Evolutionary conservation across 2,113 vertebrate genomes (phyloP), one percentile per base, ranked within the genome.

Genomic region (Chlorodrepanis virens): DNA sequence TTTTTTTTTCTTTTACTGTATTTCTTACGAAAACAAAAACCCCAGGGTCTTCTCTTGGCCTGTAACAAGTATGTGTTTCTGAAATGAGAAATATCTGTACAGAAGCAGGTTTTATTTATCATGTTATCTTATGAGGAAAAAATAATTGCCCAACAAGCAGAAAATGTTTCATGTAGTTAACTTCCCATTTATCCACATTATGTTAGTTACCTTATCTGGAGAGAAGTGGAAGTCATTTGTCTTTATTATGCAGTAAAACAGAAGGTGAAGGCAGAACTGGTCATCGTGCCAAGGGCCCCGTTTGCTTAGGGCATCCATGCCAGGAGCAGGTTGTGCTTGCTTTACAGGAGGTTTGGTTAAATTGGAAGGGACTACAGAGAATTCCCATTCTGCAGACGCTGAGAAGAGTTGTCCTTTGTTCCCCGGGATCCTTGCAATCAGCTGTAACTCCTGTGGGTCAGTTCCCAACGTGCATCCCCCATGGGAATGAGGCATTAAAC

Each of bases 61-160:
- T 97, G 95, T 98, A 96, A 97, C 96, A 90, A 98, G 85, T 97
- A 95, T 91, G 89, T 97, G 94, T 98, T 98, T 97, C 97, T 96
- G 95, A 97, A 96, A 96, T 95, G 94, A 97, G 96, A 97, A 98
- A 89, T 98, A 97, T 97, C 96, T 98, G 97, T 98, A 98, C 97
- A 98, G 98, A 98, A 97, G 97, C 98, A 97, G 97, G 93, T 95
- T 98, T 97, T 98, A 98, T 97, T 98, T 98, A 98, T 98, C 98
- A 82, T 90, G 95, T 97, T 98, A 95, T 95, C 95, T 96, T 97
- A 94, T 11, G 91, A 96, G 89, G 45, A 75, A 74, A 91, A 96
- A 97, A 96, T 93, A 93, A 96, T 96, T 97, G 96, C 85, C 94
- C 96, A 97, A 80, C 64, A 28, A 97, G 96, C 96, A 96, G 91